A percentile compares a stretch with the other conserved stretches of the same genome.
These are phyloP conservation scores for Lepidurus couesii DNA, from an alignment of 1,140 invertebrate genomes.

Conservation along the genomic window DNA sequence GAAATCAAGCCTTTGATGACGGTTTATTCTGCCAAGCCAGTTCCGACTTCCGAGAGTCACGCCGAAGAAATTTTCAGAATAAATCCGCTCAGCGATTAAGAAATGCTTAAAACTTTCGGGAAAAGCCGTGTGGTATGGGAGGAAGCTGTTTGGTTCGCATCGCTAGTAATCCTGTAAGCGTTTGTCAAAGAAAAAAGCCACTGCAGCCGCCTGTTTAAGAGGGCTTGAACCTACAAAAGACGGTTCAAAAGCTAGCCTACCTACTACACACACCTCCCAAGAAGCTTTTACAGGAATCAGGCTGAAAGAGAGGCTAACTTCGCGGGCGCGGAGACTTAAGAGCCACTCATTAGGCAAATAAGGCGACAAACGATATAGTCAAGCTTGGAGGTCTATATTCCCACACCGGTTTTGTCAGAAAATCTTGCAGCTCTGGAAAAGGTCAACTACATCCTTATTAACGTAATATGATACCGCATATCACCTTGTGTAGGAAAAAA, in stretches of 20 bases:
- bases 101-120: not conserved
- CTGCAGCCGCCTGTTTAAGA: not conserved
- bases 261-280: slow-evolving; percentile 2
- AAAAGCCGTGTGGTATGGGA: not conserved
- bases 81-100: not conserved
- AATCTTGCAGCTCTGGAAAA: too few relatives aligned
- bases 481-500: too few relatives aligned
- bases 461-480: too few relatives aligned
- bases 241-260: not conserved
- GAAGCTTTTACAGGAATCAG: slow-evolving; percentile 9
- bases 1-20: slow-evolving; percentile 7
- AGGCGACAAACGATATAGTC: slow-evolving; percentile 1
- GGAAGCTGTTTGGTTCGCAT: slow-evolving; percentile 7
- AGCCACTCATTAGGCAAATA: slow-evolving; percentile 9
- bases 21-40: slow-evolving; percentile 18
- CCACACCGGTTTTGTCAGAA: too few relatives aligned
- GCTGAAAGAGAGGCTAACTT: not conserved
- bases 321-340: not conserved
- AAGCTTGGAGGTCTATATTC: not conserved
- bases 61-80: not conserved
- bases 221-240: not conserved
- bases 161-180: slow-evolving; percentile 6
- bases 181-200: not conserved
- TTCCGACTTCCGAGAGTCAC: slow-evolving; percentile 21
- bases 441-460: too few relatives aligned